Base-by-base conservation (phyloP, 2,113 vertebrate species). In the Gavialis gangeticus region DNA sequence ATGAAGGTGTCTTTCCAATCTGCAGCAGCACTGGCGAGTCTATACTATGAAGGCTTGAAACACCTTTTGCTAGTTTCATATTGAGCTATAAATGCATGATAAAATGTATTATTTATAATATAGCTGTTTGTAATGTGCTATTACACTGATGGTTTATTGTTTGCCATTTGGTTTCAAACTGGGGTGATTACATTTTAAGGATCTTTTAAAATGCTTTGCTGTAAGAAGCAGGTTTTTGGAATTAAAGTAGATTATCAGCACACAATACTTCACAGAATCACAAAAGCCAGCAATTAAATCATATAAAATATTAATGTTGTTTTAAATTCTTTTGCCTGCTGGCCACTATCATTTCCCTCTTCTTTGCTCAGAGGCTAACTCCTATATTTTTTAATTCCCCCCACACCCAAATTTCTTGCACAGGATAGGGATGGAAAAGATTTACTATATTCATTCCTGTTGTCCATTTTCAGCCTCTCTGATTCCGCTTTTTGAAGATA, bases 101-200 rank as follows among this genome's bases (percentile, higher is more conserved):
- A 95, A 93, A 97, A 98, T 98, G 90, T 96, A 96, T 98, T 98
- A 98, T 98, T 98, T 98, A 98, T 93, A 95, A 95, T 91, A 94
- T 57, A 11, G 82, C 96, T 87, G 24, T 97, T 92, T 92, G 89
- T 95, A 98, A 95, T 96, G 95, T 96, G 95, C 95, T 96, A 95
- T 97, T 97, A 97, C 90, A 85, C 97, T 98, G 98, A 98, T 95
- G 95, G 93, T 83, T 96, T 81, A 93, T 95, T 97, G 97, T 97
- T 98, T 97, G 96, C 91, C 96, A 95, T 95, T 97, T 98, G 95
- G 95, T 97, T 97, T 94, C 94, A 97, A 96, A 92, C 67, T 71
- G 96, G 89, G 97, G 76, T 90, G 97, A 97, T 97, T 96, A 95
- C 95, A 96, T 28, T 83, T 83, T 80, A 89, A 86, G 69, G 81